These are phyloP conservation scores for Silurus aristotelis DNA, from an alignment of 2,797 vertebrate species.

Conservation along the genomic window DNA sequence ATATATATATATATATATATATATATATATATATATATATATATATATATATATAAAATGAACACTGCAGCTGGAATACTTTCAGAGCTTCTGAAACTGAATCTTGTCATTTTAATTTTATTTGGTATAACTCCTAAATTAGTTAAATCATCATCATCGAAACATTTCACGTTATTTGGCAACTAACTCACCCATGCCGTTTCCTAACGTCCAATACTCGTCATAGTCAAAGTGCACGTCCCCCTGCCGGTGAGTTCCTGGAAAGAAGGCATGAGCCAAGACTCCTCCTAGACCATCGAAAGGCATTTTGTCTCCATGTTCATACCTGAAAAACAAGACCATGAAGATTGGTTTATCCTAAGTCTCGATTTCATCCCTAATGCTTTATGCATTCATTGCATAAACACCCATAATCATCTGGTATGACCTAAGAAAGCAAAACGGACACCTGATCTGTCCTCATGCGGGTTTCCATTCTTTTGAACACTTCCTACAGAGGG, in stretches of 20 bases:
- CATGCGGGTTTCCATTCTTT: slow-evolving; percentile 6
- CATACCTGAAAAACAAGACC: slow-evolving; percentile 76
- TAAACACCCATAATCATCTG: neutral
- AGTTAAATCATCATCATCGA: neutral
- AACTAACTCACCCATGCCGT: slow-evolving; percentile 80
- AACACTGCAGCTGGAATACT: neutral
- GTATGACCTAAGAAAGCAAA: slow-evolving; percentile 5
- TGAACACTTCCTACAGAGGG: neutral
- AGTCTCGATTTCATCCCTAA: slow-evolving; percentile 10
- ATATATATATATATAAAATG: neutral
- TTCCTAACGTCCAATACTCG: slow-evolving; percentile 90
- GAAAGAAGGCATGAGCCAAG: slow-evolving; percentile 93
- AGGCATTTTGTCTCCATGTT: slow-evolving; percentile 90
- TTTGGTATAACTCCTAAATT: neutral
- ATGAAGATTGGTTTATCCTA: neutral
- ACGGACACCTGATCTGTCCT: slow-evolving; percentile 6
- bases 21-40: no score
- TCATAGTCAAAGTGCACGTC: slow-evolving; percentile 95
- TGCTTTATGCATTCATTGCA: neutral
- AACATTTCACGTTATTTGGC: neutral
- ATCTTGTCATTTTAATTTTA: no score
- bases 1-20: no score
- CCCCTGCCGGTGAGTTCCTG: slow-evolving; percentile 87
- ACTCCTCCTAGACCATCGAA: slow-evolving; percentile 93
- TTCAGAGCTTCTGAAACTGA: neutral